A percentile compares a stretch with the other conserved stretches of the same genome.
phyloP scores from a whole-genome alignment of 2,888 invertebrate species.

The Cosmorhoe ocellata region DNA sequence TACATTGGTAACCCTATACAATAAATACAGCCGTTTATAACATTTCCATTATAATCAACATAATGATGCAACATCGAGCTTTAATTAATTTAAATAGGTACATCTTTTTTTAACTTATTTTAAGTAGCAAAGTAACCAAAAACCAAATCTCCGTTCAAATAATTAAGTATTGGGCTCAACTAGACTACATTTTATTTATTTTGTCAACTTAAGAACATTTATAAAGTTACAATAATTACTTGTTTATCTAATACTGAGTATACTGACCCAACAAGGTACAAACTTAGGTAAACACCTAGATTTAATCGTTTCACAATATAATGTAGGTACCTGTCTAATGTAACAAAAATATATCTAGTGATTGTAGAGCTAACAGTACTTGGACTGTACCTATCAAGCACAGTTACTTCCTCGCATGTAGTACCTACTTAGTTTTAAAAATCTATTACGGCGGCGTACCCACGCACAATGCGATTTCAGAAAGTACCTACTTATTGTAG shows the following conservation, averaged over 20 bases:
- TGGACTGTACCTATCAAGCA: slow-evolving; percentile 43
- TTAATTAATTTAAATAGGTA: slow-evolving; percentile 42
- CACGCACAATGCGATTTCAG: slow-evolving; percentile 46
- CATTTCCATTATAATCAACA: slow-evolving; percentile 51
- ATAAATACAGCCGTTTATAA: slow-evolving; percentile 42
- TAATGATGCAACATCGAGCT: slow-evolving; percentile 36
- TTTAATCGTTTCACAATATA: too few species aligned
- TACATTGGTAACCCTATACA: too few species aligned
- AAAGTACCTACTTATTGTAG: slow-evolving; percentile 40
- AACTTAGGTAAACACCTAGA: neutral
- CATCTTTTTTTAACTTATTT: neutral
- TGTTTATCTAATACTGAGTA: too few species aligned
- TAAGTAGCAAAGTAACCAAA: slow-evolving; percentile 6
- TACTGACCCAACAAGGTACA: too few species aligned
- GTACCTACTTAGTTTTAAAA: slow-evolving; percentile 34
- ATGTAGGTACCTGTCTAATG: too few species aligned
- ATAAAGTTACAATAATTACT: too few species aligned
- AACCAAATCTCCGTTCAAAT: slow-evolving; percentile 2
- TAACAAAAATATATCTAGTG: too few species aligned
- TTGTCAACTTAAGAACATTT: too few species aligned
- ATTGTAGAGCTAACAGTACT: slow-evolving; percentile 68
- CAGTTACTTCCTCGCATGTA: slow-evolving; percentile 70
- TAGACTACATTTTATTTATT: too few species aligned
- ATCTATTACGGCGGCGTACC: slow-evolving; percentile 25
- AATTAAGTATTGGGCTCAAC: too few species aligned